Percentiles rank a stretch among this genome's conserved stretches.
Evolutionary conservation across 1,140 invertebrate genomes (phyloP).

Genomic region (Hormaphis cornu): DNA sequence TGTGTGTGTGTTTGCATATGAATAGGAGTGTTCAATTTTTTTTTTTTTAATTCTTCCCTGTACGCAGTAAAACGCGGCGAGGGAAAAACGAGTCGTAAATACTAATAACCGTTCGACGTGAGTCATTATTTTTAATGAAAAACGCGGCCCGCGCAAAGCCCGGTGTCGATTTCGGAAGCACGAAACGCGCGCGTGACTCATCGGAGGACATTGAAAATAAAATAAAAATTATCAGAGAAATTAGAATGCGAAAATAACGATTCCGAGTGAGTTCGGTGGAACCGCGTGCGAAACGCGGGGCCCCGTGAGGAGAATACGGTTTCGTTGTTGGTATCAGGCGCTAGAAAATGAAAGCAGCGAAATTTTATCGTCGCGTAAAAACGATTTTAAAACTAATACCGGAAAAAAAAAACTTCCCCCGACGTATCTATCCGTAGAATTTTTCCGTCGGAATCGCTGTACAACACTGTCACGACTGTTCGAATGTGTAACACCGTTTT

Average conservation of each 20-base stretch:
- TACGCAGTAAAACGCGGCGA: constrained; percentile 1
- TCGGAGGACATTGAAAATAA: background rate
- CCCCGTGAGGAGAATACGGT: too few relatives aligned
- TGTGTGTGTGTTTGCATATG: constrained; percentile 29
- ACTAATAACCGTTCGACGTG: constrained; percentile 30
- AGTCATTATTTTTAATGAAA: constrained; percentile 33
- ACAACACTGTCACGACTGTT: too few relatives aligned
- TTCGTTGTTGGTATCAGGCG: too few relatives aligned
- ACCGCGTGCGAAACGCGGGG: too few relatives aligned
- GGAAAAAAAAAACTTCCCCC: too few relatives aligned
- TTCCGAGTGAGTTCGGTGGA: too few relatives aligned
- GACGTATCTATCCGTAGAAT: too few relatives aligned
- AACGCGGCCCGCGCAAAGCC: constrained; percentile 6
- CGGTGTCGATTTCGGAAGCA: constrained; percentile 14
- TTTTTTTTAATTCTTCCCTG: constrained; percentile 32
- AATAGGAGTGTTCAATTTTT: constrained; percentile 25
- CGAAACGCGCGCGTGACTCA: constrained; percentile 5
- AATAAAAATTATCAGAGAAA: background rate
- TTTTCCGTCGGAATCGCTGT: too few relatives aligned
- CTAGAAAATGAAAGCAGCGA: too few relatives aligned
- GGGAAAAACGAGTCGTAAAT: constrained; percentile 13
- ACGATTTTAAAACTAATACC: too few relatives aligned
- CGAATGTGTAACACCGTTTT: too few relatives aligned
- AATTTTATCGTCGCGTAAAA: too few relatives aligned
- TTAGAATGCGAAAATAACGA: background rate